Evolutionary conservation across 2,888 invertebrate genomes (phyloP), one percentile per base, ranked within the genome.

Genomic region (Eledona agricola): DNA sequence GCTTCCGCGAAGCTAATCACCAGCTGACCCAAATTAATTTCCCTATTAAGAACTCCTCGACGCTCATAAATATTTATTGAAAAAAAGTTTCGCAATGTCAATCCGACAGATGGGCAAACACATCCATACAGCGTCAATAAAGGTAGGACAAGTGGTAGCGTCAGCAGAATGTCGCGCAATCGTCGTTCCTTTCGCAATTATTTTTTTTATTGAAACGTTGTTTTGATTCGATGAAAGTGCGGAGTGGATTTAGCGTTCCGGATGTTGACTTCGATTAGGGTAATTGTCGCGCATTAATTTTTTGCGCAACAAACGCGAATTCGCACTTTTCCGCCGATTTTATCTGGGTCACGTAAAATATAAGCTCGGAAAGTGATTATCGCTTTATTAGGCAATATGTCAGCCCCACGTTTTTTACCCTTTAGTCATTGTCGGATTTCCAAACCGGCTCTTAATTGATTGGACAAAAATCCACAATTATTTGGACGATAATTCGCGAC

Each of bases 381-480:
- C 17, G 26, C 26, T 38, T 38, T 38, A 38, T 38, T 38, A 26
- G 26, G 26, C 26, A 26, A 38, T 34, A 34, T 34, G 34, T 12
- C 34, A 43, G 15, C 23, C 23, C 22, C 43, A 43, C 12, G 25
- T 38, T 38, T 43, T 43, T 43, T 32, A 43, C 17, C 43, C 10
- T 26, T 38, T 38, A 26, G 26, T 38, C 10, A 25, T 17, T 38
- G 38, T 38, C 38, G 26, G 26, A 26, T 25, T 25, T 38, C 32
- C 17, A 11, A 32, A 17, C 11, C 20, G n/a, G 38, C 25, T 26
- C 9, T 38, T 38, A 38, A 38, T 38, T 38, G 38, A 38, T 38
- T 38, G 17, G 13, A 16, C 16, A 26, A n/a, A n/a, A n/a, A n/a
- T 38, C 26, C 26, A 2, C n/a, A 5, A 32, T 22, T 17, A n/a